phyloP scores from a whole-genome alignment of 2,888 invertebrate genomes.

The Hybos culiciformis region DNA sequence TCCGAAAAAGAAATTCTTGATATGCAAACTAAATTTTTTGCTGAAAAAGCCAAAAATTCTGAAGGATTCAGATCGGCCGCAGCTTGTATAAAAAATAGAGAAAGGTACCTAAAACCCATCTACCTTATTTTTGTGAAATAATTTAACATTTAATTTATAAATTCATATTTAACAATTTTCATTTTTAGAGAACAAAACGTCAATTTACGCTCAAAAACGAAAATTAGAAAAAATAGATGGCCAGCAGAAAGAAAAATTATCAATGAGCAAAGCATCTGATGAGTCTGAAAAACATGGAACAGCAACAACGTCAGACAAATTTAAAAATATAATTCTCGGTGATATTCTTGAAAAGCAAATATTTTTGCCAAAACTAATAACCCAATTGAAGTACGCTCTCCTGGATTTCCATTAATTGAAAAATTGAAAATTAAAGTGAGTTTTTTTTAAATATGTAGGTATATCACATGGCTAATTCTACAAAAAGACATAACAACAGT shows the following conservation, averaged over 20 bases:
- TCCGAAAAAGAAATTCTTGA: slow-evolving; percentile 58
- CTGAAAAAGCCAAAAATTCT: slow-evolving; percentile 41
- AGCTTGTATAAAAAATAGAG: slow-evolving; percentile 36
- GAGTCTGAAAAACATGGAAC: slow-evolving; percentile 10
- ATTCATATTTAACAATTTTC: slow-evolving; percentile 15
- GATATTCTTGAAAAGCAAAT: slow-evolving; percentile 13
- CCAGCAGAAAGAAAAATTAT: too few relatives aligned
- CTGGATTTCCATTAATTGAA: too few relatives aligned
- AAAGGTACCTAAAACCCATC: slow-evolving; percentile 18
- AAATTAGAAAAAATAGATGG: too few relatives aligned
- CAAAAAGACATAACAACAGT: too few relatives aligned
- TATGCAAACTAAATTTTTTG: slow-evolving; percentile 58
- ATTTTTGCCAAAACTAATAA: too few relatives aligned
- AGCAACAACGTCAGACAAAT: too few relatives aligned
- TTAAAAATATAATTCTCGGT: slow-evolving; percentile 1
- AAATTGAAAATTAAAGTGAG: too few relatives aligned
- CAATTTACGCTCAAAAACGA: slow-evolving; percentile 14
- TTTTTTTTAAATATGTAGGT: too few relatives aligned
- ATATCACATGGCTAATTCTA: too few relatives aligned
- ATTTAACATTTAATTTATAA: not conserved
- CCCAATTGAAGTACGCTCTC: too few relatives aligned
- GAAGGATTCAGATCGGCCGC: slow-evolving; percentile 47
- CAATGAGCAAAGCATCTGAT: too few relatives aligned
- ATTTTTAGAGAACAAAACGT: slow-evolving; percentile 12
- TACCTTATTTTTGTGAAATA: not conserved